Evolutionary conservation across 2,113 vertebrate genomes (phyloP).

Genomic region (Agelaius phoeniceus): DNA sequence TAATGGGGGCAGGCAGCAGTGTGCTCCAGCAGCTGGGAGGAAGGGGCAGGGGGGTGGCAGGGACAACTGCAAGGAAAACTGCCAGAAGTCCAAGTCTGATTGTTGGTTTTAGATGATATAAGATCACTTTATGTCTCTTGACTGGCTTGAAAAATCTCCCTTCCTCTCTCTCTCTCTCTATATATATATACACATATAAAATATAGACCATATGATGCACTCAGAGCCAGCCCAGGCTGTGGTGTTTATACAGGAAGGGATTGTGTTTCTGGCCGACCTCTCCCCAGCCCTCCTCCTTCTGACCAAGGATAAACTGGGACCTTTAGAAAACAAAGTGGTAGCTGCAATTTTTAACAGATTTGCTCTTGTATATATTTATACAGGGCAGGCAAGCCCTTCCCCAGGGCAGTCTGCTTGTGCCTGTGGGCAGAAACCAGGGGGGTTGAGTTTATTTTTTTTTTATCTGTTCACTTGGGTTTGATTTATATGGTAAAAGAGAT

Average conservation of each 20-base stretch:
- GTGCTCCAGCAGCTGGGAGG: neutral
- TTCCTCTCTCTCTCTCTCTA: neutral
- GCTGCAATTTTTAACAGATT: slow-evolving; percentile 19
- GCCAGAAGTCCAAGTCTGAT: slow-evolving; percentile 54
- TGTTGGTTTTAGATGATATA: slow-evolving; percentile 75
- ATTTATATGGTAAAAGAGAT: slow-evolving; percentile 52
- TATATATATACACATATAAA: slow-evolving; percentile 25
- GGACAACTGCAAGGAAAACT: slow-evolving; percentile 7
- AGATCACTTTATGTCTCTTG: slow-evolving; percentile 58
- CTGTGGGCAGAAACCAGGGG: neutral
- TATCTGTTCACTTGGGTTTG: slow-evolving; percentile 35
- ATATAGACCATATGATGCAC: slow-evolving; percentile 32
- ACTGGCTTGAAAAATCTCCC: slow-evolving; percentile 55
- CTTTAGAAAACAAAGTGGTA: slow-evolving; percentile 5
- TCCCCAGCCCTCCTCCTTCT: slow-evolving; percentile 31
- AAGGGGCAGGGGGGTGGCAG: neutral
- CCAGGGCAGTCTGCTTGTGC: neutral
- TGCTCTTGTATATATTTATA: slow-evolving; percentile 24
- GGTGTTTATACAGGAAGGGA: slow-evolving; percentile 56
- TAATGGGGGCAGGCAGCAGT: slow-evolving; percentile 42
- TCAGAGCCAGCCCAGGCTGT: neutral
- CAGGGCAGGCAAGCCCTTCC: neutral
- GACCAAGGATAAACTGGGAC: slow-evolving; percentile 55
- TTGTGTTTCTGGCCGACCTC: slow-evolving; percentile 28
- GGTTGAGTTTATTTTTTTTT: slow-evolving; percentile 19